Base-by-base conservation (phyloP, 2,113 vertebrate genomes). In the Ciconia maguari region DNA sequence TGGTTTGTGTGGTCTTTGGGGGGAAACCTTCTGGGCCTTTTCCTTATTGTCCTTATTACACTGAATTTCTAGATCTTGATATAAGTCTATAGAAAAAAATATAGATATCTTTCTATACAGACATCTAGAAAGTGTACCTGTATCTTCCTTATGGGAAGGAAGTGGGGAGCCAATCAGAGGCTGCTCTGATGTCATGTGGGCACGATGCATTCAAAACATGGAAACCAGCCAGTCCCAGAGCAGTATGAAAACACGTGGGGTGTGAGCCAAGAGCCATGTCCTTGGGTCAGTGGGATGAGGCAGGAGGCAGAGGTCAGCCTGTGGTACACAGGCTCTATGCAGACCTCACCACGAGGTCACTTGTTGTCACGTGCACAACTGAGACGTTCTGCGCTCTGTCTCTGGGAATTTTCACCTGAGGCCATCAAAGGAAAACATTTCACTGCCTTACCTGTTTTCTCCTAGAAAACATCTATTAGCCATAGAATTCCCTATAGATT, bases 311-410 rank as follows among this genome's bases (percentile, higher is more conserved):
- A 24, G 26, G 16, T 36, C 29, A 58, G 30, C 26, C 34, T 54
- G 16, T 22, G 52, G 20, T 14, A 38, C 17, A 20, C 0, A 9
- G 41, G 17, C 10, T 72, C 20, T 46, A 10, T 19, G 15, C 32
- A 32, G 48, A 26, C 8, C 6, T 69, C 29, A 42, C 16, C 22
- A 46, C 0, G 0, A 17, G 27, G 21, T 16, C 2, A 25, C n/a
- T 44, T 57, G 20, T 20, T 62, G 72, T 49, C 10, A 46, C 46
- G 16, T 29, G 16, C 13, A 13, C 30, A 42, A 5, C 19, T 69
- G 66, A 19, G 12, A 46, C 11, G 5, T 58, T 42, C 49, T 81
- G 42, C 5, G 5, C 14, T 27, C 6, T 34, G 4, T 20, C 14
- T 20, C 34, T 49, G 20, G 30, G 12, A 38, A 36, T 57, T 71